Evolutionary conservation across 2,888 invertebrate genomes (phyloP).

Genomic region (Invenusta paracnida): DNA sequence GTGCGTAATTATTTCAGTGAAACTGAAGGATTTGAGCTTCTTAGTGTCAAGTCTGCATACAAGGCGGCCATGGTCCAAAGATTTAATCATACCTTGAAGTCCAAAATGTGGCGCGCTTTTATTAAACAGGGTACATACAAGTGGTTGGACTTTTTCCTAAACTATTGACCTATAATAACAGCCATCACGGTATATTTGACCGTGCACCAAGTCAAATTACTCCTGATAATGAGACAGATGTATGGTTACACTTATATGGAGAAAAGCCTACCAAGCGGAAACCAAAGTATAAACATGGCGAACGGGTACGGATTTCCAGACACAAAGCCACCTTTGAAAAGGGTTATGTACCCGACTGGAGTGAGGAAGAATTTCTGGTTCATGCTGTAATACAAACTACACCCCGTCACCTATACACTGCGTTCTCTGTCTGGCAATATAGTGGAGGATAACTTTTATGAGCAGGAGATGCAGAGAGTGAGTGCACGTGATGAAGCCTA

Average conservation of each 20-base stretch:
- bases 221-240: no score
- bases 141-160: no score
- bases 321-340: background rate
- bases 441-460: background rate
- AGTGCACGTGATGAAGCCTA: background rate
- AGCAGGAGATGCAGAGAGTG: background rate
- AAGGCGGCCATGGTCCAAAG: background rate
- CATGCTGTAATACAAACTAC: no score
- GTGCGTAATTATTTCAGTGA: background rate
- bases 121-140: background rate
- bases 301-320: background rate
- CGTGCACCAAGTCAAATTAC: no score
- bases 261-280: background rate
- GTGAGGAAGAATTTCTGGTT: background rate
- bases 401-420: background rate
- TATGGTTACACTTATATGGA: background rate
- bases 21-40: background rate
- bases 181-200: no score
- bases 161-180: conserved; percentile 17
- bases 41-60: background rate
- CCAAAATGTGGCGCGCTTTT: background rate
- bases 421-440: background rate
- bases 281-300: background rate
- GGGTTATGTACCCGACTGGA: background rate
- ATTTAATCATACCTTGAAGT: background rate